Evolutionary conservation across 1,140 invertebrate species (phyloP), one percentile per base, ranked within the genome.

Genomic region (Drosophila lini): DNA sequence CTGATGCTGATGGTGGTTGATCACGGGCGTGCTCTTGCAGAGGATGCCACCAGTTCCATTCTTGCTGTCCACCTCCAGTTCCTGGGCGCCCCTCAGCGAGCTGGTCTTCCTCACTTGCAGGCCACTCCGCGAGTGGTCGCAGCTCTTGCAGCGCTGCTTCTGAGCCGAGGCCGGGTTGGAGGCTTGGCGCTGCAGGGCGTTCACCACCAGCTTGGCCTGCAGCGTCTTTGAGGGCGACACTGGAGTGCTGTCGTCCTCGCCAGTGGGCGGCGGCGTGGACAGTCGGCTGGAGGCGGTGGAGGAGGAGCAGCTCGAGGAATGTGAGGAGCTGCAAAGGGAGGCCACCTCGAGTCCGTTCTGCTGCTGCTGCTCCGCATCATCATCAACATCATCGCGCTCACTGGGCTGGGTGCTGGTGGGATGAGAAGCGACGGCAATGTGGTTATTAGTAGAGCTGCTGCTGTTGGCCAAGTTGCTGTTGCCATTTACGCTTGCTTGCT

Each of bases 241-340:
- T 7, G 86, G 88, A 9, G 81, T 78, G 63, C 90, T 91, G 77
- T 91, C 90, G 13, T 91, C 90, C 55, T 91, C 90, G 16, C 90
- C 90, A 19, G 90, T 91, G 13, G 90, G 90, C 42, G 90, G 90
- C 16, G 90, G 90, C 19, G 90, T 91, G 6, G 90, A 90, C n/a
- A 86, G 47, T 6, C 90, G 73, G 74, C 90, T 91, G 5, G 90
- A 91, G 34, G 71, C 73, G 19, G 90, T 83, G 5, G 86, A 86
- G 19, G 79, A 84, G 53, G 60, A 77, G 45, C 70, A 77, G 47
- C 75, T 81, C 31, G 55, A 74, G 57, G 53, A 68, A 2, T 62
- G 47, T 8, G 41, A 44, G 4, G 62, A 76, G 16, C 53, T 40
- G n/a, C 55, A 74, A 38, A n/a, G 15, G 80, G 70, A 68, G 48